A percentile compares a stretch with the other conserved stretches of the same genome.
Evolutionary conservation across 2,888 invertebrate species (phyloP).

Genomic region (Leptinotarsa rubiginosa): DNA sequence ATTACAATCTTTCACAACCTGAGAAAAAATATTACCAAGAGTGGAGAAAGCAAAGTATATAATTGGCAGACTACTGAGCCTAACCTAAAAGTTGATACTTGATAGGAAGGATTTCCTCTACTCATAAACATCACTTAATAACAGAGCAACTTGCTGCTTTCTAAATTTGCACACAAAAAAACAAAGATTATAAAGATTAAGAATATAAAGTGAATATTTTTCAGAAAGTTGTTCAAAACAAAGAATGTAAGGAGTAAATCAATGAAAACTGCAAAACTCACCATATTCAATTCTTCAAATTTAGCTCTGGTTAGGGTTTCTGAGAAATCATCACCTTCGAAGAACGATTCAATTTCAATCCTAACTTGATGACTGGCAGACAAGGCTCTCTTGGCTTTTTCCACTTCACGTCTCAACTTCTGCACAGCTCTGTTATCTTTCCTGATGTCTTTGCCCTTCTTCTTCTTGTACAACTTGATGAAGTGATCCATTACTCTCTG

Average conservation of each 20-base stretch:
- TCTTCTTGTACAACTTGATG: constrained; percentile 95
- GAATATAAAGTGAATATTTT: too few species aligned
- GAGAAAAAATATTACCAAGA: too few species aligned
- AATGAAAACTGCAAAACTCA: constrained; percentile 52
- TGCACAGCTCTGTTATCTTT: constrained; percentile 92
- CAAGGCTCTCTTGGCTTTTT: constrained; percentile 96
- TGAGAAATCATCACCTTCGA: constrained; percentile 97
- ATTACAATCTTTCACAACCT: too few species aligned
- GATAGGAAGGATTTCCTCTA: too few species aligned
- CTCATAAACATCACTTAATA: too few species aligned
- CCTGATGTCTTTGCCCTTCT: constrained; percentile 97
- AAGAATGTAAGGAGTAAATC: not conserved
- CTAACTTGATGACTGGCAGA: constrained; percentile 95
- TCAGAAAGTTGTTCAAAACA: too few species aligned
- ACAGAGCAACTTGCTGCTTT: too few species aligned
- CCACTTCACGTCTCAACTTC: constrained; percentile 95
- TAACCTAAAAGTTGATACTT: too few species aligned
- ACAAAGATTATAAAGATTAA: too few species aligned
- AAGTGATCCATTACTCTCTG: constrained; percentile 99
- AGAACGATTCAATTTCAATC: constrained; percentile 99
- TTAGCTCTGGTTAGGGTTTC: constrained; percentile 98
- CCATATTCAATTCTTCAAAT: constrained; percentile 98
- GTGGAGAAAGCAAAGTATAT: too few species aligned
- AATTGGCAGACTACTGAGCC: too few species aligned
- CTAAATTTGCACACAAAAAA: too few species aligned